A percentile compares a stretch with the other conserved stretches of the same genome.
These are phyloP conservation scores for Drosophila mojavensis DNA, from an alignment of 1,140 invertebrate species.

Conservation along the genomic window DNA sequence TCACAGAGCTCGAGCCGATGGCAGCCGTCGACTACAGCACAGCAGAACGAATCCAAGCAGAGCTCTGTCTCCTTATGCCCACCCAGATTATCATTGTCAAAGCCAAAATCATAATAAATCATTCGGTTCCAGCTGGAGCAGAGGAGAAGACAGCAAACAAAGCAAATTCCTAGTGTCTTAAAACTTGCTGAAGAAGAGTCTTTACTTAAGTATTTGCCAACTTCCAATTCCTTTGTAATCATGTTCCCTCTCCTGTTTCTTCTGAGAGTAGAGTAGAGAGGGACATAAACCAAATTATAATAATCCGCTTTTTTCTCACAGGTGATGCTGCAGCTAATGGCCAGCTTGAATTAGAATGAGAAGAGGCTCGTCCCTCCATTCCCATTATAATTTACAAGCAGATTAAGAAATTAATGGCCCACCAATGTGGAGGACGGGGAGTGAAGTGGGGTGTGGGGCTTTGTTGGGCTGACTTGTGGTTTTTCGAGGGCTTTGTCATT, in stretches of 20 bases:
- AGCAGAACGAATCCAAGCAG: slow-evolving; percentile 23
- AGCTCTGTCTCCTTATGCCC: slow-evolving; percentile 27
- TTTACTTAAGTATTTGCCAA: slow-evolving; percentile 11
- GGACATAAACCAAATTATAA: background rate
- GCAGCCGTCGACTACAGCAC: slow-evolving; percentile 8
- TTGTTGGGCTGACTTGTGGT: slow-evolving; percentile 20
- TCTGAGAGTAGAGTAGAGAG: too few relatives aligned
- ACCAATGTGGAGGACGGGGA: slow-evolving; percentile 2
- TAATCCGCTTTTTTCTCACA: background rate
- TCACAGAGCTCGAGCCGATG: slow-evolving; percentile 16
- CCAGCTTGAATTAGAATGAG: slow-evolving; percentile 31
- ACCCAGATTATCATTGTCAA: slow-evolving; percentile 42
- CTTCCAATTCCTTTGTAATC: background rate
- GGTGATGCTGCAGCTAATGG: slow-evolving; percentile 23
- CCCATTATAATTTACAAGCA: slow-evolving; percentile 20
- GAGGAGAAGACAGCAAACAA: background rate
- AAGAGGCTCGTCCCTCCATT: too few relatives aligned
- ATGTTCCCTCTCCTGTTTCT: background rate
- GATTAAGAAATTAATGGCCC: slow-evolving; percentile 51
- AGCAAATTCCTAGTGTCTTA: slow-evolving; percentile 1
- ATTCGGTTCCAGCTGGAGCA: slow-evolving; percentile 18
- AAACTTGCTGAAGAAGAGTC: too few relatives aligned
- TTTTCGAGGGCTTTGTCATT: slow-evolving; percentile 29
- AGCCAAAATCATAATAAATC: slow-evolving; percentile 48
- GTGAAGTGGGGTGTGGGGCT: background rate